A percentile compares a stretch with the other conserved stretches of the same genome.
Conservation (phyloP, 2,888 invertebrate genomes). For the Aquatica leii region DNA sequence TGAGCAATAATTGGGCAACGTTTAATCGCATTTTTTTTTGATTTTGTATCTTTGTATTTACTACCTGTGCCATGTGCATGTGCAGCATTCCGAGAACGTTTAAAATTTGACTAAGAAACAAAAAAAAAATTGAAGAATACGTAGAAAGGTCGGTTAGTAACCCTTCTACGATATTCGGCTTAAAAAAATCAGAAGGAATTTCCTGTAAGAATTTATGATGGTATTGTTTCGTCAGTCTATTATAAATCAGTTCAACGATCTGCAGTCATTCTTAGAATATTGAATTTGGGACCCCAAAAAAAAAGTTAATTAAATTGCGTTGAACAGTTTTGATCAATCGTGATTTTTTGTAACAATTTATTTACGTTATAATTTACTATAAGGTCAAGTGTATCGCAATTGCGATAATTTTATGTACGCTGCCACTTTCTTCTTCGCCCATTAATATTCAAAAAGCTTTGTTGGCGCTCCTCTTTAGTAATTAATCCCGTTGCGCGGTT, state of each 20-base stretch:
- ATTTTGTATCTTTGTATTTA: no score
- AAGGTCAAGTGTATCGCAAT: not conserved
- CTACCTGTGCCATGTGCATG: not conserved
- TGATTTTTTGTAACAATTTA: not conserved
- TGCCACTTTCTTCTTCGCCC: not conserved
- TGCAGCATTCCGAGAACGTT: no score
- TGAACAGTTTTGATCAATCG: not conserved
- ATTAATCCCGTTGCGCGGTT: not conserved
- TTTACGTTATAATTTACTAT: conserved; percentile 3
- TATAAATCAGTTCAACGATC: conserved; percentile 9
- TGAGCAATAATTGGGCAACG: no score
- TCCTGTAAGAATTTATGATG: conserved; percentile 10
- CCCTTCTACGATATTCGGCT: not conserved
- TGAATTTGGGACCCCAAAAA: not conserved
- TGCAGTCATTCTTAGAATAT: not conserved
- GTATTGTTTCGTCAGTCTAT: conserved; percentile 7
- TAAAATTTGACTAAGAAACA: not conserved
- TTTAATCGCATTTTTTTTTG: no score
- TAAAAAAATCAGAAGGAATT: conserved; percentile 3
- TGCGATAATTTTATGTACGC: not conserved
- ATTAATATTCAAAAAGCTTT: not conserved
- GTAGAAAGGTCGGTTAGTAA: conserved; percentile 9
- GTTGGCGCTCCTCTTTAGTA: not conserved
- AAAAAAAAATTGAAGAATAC: conserved; percentile 7
- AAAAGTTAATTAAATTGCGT: not conserved